Base-by-base conservation (phyloP, 1,140 invertebrate genomes). In the Polyergus mexicanus region DNA sequence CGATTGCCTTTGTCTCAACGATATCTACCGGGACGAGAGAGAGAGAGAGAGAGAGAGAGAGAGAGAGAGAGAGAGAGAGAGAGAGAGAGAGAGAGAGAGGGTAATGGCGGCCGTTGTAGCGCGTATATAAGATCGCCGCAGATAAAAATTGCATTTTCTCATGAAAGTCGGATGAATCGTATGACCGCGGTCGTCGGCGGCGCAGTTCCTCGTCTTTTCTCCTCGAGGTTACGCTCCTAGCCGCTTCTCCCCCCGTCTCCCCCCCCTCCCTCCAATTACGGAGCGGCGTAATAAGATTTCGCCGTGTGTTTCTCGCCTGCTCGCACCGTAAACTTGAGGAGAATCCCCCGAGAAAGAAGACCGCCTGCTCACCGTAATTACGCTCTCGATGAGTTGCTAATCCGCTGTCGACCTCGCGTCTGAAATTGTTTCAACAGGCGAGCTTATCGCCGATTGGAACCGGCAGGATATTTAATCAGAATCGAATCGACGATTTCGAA, bases 81-180 rank as follows among this genome's bases (percentile, higher is more conserved):
- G n/a, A n/a, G n/a, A n/a, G n/a, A n/a, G n/a, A n/a, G n/a, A n/a
- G n/a, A n/a, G n/a, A n/a, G 56, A 32, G 19, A 66, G 38, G 16
- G 69, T 89, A 86, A 88, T 81, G 76, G 75, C 35, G n/a, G 63
- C 62, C 58, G 75, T 78, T 75, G 62, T 83, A 28, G 75, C 76
- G 63, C 72, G 71, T 89, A 89, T 83, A 84, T 86, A 63, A 62
- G 65, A 51, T 38, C 35, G 56, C 41, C 7, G 56, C 60, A n/a
- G 38, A 65, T 89, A 89, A 89, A 89, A 86, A 89, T 89, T 84
- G 76, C 84, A 89, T 89, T 89, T 89, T 89, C 87, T 89, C 87
- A 89, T 74, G 84, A 86, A 89, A 89, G 84, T 85, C 66, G 71
- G 58, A 86, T 89, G 88, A 86, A 89, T 89, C 88, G 89, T 77